Evolutionary conservation across 1,140 invertebrate genomes (phyloP).

Genomic region (Danaus plexippus): DNA sequence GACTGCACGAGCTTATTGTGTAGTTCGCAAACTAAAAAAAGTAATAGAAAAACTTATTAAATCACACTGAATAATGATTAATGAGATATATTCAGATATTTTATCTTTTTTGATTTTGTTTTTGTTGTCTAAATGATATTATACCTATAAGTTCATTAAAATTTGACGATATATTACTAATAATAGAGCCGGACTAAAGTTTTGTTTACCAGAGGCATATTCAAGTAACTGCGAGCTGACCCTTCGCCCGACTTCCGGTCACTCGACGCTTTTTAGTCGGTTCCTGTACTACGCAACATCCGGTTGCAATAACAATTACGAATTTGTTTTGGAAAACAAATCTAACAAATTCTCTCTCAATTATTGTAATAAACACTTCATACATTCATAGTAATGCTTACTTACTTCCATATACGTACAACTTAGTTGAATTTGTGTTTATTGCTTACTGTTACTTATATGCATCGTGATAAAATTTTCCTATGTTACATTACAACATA

Average conservation of each 20-base stretch:
- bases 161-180: too few relatives aligned
- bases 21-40: not conserved
- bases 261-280: constrained; percentile 34
- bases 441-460: too few relatives aligned
- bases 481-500: too few relatives aligned
- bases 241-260: constrained; percentile 44
- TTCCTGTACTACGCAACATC: constrained; percentile 47
- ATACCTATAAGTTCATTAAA: too few relatives aligned
- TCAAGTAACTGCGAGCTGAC: constrained; percentile 37
- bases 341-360: not conserved
- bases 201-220: constrained; percentile 43
- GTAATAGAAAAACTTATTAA: too few relatives aligned
- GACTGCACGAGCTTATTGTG: constrained; percentile 5
- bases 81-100: too few relatives aligned
- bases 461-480: too few relatives aligned
- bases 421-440: too few relatives aligned
- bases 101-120: not conserved
- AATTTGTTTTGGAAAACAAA: constrained; percentile 25
- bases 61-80: too few relatives aligned
- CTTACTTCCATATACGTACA: too few relatives aligned
- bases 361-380: too few relatives aligned
- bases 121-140: not conserved
- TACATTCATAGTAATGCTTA: too few relatives aligned
- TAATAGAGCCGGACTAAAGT: constrained; percentile 27
- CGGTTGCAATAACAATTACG: constrained; percentile 37